Evolutionary conservation across 2,888 invertebrate genomes (phyloP), one percentile per base, ranked within the genome.

Genomic region (Steinernema hermaphroditum): DNA sequence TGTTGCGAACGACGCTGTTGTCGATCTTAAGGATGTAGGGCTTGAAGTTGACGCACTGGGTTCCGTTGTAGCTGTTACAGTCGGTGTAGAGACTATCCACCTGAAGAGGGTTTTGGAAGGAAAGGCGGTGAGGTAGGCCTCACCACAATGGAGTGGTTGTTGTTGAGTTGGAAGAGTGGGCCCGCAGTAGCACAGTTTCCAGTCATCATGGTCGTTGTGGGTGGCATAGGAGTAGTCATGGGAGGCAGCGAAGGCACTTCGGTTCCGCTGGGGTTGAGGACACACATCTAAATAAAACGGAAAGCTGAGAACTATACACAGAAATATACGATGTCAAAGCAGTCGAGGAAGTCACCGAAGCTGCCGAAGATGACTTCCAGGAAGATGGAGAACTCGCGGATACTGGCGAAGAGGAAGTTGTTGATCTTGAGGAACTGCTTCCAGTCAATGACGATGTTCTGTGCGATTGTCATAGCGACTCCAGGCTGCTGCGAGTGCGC

Each of bases 321-420:
- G 4, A 46, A 16, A 6, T 4, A 6, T 37, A 46, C 46, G 46
- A 46, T 46, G n/a, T 46, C 46, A n/a, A 19, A 46, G 46, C 9
- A 46, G 46, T 46, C 46, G 46, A 46, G 46, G 46, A 46, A 46
- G n/a, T 46, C 46, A 19, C 46, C 46, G 46, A 46, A 46, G 46
- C 46, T 19, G 6, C 46, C 46, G 46, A 46, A 46, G 16, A 6
- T 19, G 46, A 46, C 46, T 46, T 46, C 46, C 9, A 19, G 2
- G 46, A 9, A 16, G n/a, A 46, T 46, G 16, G 16, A 16, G 22
- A 46, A 46, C n/a, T 46, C 46, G 46, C 46, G 46, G 46, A 46
- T 46, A n/a, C 6, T 46, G 46, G 46, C 46, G 46, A 46, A 46
- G 46, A 46, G 46, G n/a, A 16, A 46, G n/a, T 46, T 46, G 46